phyloP scores from a whole-genome alignment of 1,140 invertebrate genomes.

The Diachasma alloeum region DNA sequence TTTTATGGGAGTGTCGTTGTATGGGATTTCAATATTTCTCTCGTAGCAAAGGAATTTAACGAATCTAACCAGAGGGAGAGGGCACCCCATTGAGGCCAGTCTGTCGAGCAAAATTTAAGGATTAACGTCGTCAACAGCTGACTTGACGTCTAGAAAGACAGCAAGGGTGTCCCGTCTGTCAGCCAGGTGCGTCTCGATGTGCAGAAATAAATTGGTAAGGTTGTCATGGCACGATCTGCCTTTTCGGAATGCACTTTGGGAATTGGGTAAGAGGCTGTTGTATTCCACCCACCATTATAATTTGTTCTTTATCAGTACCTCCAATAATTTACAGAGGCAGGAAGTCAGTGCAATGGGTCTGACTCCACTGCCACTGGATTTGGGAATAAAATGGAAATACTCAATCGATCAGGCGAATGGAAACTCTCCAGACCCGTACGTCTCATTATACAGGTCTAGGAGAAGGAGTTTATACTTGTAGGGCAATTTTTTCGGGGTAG shows the following conservation, averaged over 20 bases:
- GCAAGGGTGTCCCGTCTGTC: not conserved
- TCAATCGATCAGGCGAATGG: slow-evolving; percentile 32
- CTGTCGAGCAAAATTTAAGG: slow-evolving; percentile 23
- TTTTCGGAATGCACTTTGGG: slow-evolving; percentile 35
- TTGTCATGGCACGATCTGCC: slow-evolving; percentile 26
- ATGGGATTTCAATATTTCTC: slow-evolving; percentile 43
- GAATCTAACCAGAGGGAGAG: not conserved
- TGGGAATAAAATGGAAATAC: slow-evolving; percentile 37
- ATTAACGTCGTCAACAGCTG: too few species aligned
- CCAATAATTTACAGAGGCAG: slow-evolving; percentile 30
- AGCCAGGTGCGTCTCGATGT: slow-evolving; percentile 11
- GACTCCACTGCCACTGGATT: slow-evolving; percentile 33
- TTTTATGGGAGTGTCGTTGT: slow-evolving; percentile 49
- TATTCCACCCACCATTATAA: slow-evolving; percentile 25
- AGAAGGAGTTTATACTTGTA: slow-evolving; percentile 25
- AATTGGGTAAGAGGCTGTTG: slow-evolving; percentile 22
- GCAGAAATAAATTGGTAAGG: not conserved
- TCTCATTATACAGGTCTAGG: slow-evolving; percentile 36
- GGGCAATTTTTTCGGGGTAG: slow-evolving; percentile 22
- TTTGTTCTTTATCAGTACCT: slow-evolving; percentile 24
- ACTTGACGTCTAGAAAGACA: slow-evolving; percentile 15
- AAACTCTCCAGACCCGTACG: slow-evolving; percentile 12
- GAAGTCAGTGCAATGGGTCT: too few species aligned
- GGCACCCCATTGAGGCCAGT: not conserved
- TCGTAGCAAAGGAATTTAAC: slow-evolving; percentile 6